Conservation (phyloP, 2,888 invertebrate species). For the Eupelmus urozonus region DNA sequence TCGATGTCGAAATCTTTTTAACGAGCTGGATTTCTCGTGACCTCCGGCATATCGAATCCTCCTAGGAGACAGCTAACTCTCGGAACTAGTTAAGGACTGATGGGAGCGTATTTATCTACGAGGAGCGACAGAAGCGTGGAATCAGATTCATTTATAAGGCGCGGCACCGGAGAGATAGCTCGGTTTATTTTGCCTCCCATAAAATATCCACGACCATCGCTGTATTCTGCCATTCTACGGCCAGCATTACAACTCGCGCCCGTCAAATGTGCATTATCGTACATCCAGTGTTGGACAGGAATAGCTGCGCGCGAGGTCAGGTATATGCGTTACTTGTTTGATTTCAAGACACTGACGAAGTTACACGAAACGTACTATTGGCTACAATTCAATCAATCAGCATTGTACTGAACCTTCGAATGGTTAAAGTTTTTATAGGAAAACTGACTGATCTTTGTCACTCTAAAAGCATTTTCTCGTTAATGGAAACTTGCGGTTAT, state of each 20-base stretch:
- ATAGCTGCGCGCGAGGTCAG: neutral
- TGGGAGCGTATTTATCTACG: neutral
- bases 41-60: too few relatives aligned
- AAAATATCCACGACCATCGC: too few relatives aligned
- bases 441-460: slow-evolving; percentile 20
- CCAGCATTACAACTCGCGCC: too few relatives aligned
- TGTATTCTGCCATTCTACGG: too few relatives aligned
- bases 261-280: too few relatives aligned
- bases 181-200: too few relatives aligned
- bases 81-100: neutral
- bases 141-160: too few relatives aligned
- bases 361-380: slow-evolving; percentile 26
- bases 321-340: slow-evolving; percentile 22
- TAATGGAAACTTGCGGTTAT: slow-evolving; percentile 44
- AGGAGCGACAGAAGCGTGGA: neutral
- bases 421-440: slow-evolving; percentile 54
- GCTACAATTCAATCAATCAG: slow-evolving; percentile 54
- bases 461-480: slow-evolving; percentile 44
- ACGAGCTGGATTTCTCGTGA: too few relatives aligned
- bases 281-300: too few relatives aligned
- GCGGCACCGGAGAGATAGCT: neutral
- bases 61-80: neutral
- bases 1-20: too few relatives aligned
- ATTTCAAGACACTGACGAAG: slow-evolving; percentile 35
- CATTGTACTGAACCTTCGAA: slow-evolving; percentile 50